Conservation (phyloP, 53 echinoderm and acorn worm genomes). For the Arbacia lixula region DNA sequence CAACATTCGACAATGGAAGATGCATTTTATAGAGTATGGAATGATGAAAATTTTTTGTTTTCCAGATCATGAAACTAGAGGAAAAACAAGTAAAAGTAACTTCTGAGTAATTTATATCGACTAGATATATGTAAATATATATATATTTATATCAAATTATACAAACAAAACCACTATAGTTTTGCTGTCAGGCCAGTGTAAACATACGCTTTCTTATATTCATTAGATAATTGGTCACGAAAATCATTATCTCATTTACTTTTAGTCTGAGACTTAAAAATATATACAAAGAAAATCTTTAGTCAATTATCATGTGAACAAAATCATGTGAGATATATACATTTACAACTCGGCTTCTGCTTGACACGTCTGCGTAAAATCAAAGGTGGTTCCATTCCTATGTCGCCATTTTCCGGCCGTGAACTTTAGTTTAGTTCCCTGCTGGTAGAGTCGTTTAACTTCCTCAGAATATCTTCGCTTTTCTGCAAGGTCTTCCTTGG, state of each 20-base stretch:
- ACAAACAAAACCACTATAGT: too few relatives aligned
- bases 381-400: background rate
- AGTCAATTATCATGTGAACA: background rate
- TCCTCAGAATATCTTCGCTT: background rate
- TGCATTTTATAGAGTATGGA: too few relatives aligned
- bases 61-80: background rate
- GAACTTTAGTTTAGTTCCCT: constrained; percentile 21
- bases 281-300: background rate
- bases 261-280: background rate
- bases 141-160: too few relatives aligned
- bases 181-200: too few relatives aligned
- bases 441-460: constrained; percentile 5
- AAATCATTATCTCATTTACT: background rate
- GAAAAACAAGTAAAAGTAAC: background rate
- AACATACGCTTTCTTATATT: too few relatives aligned
- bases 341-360: background rate
- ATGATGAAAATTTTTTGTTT: too few relatives aligned
- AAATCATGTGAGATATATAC: background rate
- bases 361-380: constrained; percentile 2
- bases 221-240: too few relatives aligned
- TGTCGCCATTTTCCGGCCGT: constrained; percentile 16
- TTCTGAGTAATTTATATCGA: too few relatives aligned
- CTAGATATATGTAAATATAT: too few relatives aligned
- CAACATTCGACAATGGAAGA: too few relatives aligned
- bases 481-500: background rate